Percentiles rank a stretch among this genome's conserved stretches.
Evolutionary conservation across 2,797 vertebrate species (phyloP).

Genomic region (Cichlasoma orientale): DNA sequence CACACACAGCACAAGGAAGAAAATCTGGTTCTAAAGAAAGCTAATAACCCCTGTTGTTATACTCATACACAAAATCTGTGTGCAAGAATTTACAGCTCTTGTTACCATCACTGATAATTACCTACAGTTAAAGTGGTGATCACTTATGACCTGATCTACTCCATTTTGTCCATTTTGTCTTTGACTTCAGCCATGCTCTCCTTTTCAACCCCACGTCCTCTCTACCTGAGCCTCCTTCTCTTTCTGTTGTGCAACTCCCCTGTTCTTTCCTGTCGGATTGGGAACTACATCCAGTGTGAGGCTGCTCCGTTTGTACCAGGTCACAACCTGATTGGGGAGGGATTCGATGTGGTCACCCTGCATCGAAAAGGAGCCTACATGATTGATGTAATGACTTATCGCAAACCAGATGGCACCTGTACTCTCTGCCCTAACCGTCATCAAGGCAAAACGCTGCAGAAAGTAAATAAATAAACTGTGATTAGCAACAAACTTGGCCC

Average conservation of each 20-base stretch:
- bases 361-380: conserved; percentile 31
- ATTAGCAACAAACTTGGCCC: neutral
- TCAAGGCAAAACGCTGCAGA: conserved; percentile 30
- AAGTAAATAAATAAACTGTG: conserved; percentile 23
- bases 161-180: conserved; percentile 1
- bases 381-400: conserved; percentile 42
- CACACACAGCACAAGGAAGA: too few species aligned
- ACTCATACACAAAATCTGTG: neutral
- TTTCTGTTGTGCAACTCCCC: neutral
- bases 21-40: neutral
- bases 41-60: neutral
- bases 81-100: neutral
- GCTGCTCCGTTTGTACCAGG: conserved; percentile 48
- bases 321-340: conserved; percentile 54
- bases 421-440: conserved; percentile 25
- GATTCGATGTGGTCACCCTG: conserved; percentile 53
- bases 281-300: conserved; percentile 4
- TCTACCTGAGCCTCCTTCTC: neutral
- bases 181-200: conserved; percentile 25
- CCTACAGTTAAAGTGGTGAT: neutral
- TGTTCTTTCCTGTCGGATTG: neutral
- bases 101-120: neutral
- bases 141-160: neutral
- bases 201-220: neutral
- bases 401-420: neutral